Evolutionary conservation across 2,888 invertebrate genomes (phyloP).

Genomic region (Caprella mutica): DNA sequence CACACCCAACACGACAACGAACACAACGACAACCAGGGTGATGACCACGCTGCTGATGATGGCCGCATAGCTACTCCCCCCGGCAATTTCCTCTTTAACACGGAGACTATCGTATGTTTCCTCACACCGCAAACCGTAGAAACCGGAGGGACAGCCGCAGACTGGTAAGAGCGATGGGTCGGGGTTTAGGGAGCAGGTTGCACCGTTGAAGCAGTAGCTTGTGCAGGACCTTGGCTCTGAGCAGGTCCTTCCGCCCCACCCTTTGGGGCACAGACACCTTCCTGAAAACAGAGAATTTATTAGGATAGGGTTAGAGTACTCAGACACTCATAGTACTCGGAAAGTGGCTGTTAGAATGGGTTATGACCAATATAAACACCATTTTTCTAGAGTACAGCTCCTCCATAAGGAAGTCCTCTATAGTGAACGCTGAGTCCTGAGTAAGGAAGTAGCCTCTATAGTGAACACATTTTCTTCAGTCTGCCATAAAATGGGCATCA

Average conservation of each 20-base stretch:
- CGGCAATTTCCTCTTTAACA: too few species aligned
- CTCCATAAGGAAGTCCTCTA: too few species aligned
- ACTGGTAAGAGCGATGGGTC: conserved; percentile 40
- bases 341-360: too few species aligned
- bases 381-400: too few species aligned
- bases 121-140: conserved; percentile 46
- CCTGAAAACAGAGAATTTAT: not conserved
- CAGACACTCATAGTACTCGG: too few species aligned
- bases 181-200: conserved; percentile 44
- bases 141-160: conserved; percentile 49
- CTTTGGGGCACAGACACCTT: conserved; percentile 44
- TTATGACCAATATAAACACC: too few species aligned
- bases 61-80: not conserved
- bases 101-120: too few species aligned
- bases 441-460: too few species aligned
- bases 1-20: conserved; percentile 35
- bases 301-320: too few species aligned
- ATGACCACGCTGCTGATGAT: not conserved
- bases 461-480: too few species aligned
- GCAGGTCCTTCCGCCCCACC: conserved; percentile 50
- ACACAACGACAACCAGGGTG: conserved; percentile 33
- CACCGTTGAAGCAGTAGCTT: conserved; percentile 47
- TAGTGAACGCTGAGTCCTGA: too few species aligned
- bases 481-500: too few species aligned
- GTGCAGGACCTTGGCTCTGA: conserved; percentile 44